A percentile compares a stretch with the other conserved stretches of the same genome.
Evolutionary conservation across 1,140 invertebrate species (phyloP).

Genomic region (Macrobrachium nipponense): DNA sequence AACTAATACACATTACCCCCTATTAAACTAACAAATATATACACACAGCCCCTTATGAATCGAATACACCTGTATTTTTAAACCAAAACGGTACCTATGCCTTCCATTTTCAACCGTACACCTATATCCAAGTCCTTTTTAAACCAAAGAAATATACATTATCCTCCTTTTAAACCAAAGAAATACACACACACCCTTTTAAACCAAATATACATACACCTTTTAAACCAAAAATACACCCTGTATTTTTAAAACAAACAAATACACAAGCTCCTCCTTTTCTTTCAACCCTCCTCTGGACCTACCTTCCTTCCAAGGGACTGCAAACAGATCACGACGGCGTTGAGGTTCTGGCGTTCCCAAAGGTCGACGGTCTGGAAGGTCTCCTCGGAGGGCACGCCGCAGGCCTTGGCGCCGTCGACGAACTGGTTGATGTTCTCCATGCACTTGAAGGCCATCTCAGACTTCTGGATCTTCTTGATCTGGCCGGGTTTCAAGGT

Average conservation of each 20-base stretch:
- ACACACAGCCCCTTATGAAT: too few species aligned
- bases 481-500: constrained; percentile 81
- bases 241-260: not conserved
- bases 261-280: not conserved
- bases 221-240: too few species aligned
- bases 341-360: constrained; percentile 94
- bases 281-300: not conserved
- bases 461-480: constrained; percentile 88
- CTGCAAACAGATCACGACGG: constrained; percentile 93
- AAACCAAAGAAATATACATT: not conserved
- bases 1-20: too few species aligned
- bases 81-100: too few species aligned
- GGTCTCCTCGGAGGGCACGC: constrained; percentile 93
- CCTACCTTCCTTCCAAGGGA: constrained; percentile 93
- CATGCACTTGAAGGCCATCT: constrained; percentile 98
- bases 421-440: constrained; percentile 98
- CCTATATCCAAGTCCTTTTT: too few species aligned
- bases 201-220: too few species aligned
- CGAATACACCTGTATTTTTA: too few species aligned
- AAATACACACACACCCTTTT: too few species aligned
- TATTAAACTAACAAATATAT: too few species aligned
- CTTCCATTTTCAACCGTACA: too few species aligned
- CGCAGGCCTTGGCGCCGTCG: constrained; percentile 84
- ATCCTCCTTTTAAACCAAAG: not conserved
- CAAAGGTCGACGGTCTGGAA: constrained; percentile 98